phyloP scores from a whole-genome alignment of 2,113 vertebrate species.

The Esox niger region DNA sequence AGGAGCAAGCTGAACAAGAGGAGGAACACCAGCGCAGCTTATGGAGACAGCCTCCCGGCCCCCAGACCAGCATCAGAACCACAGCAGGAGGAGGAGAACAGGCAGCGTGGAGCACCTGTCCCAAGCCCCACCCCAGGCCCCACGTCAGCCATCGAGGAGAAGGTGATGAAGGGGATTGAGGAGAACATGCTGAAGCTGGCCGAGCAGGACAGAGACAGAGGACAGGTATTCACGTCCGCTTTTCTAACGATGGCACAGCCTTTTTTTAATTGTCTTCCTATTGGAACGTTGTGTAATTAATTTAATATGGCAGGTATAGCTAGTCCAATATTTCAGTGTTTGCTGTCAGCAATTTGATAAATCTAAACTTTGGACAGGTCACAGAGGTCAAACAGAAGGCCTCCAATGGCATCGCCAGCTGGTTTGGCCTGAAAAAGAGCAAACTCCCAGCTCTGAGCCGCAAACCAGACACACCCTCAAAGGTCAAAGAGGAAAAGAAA shows the following conservation, averaged over 20 bases:
- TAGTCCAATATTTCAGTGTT: too few species aligned
- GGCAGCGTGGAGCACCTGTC: neutral
- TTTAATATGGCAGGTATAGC: too few species aligned
- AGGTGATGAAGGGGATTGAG: conserved; percentile 97
- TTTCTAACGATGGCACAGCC: too few species aligned
- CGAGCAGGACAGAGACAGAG: conserved; percentile 77
- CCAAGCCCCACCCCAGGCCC: conserved; percentile 47
- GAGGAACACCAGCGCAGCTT: conserved; percentile 70
- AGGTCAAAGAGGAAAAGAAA: conserved; percentile 75
- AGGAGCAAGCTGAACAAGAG: conserved; percentile 68
- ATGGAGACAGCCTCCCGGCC: conserved; percentile 71
- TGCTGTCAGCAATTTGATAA: too few species aligned
- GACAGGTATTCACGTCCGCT: too few species aligned
- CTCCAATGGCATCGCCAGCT: conserved; percentile 87
- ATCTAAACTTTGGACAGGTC: conserved; percentile 30
- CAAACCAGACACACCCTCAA: conserved; percentile 74
- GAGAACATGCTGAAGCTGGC: conserved; percentile 90
- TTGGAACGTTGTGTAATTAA: too few species aligned
- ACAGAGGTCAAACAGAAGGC: conserved; percentile 85
- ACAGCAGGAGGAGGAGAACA: conserved; percentile 55
- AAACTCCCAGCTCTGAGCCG: conserved; percentile 89
- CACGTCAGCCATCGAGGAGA: conserved; percentile 91
- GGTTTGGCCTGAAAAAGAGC: conserved; percentile 93
- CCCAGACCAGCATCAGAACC: conserved; percentile 50
- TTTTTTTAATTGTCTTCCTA: too few species aligned